Evolutionary conservation across 2,888 invertebrate genomes (phyloP), one percentile per base, ranked within the genome.

Genomic region (Trichogramma dendrolimi): DNA sequence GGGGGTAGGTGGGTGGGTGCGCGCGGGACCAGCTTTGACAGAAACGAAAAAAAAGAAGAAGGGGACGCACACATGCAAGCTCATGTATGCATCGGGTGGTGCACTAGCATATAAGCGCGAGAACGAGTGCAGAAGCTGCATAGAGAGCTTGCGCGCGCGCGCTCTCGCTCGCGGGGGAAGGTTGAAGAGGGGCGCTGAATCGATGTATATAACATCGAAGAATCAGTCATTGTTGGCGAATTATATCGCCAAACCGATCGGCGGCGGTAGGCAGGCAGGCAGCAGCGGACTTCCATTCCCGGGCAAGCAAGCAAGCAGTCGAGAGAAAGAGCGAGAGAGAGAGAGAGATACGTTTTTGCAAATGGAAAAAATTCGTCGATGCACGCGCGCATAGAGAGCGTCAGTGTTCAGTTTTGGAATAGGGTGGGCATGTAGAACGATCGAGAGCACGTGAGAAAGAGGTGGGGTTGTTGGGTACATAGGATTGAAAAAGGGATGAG

Each of bases 361-460:
- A 78, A 77, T 77, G 68, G 73, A 72, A 74, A 76, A 77, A 77
- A 77, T 76, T 74, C 75, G 74, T 74, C 73, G 75, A 70, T 69
- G 69, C 70, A 71, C 73, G 27, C 27, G 27, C 27, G 27, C 27
- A 27, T 27, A 27, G 27, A 27, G 27, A 27, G 27, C 27, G 27
- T 27, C 27, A 27, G 27, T 27, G 27, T 27, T 27, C 27, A 27
- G 27, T 27, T 27, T 27, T 27, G 27, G 27, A 27, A 27, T 27
- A 27, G 27, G 27, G 43, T 61, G 44, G 11, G 59, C 27, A 27
- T 58, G 61, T 50, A 11, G 52, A 57, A 40, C 46, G 55, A 38
- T 5, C 47, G 11, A 4, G 41, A 39, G 55, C 55, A 38, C 53
- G 55, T 40, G 49, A 53, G 51, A 54, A 41, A 44, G 14, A 11